Evolutionary conservation across 2,888 invertebrate genomes (phyloP), one percentile per base, ranked within the genome.

Genomic region (Pseudococcus longispinus): DNA sequence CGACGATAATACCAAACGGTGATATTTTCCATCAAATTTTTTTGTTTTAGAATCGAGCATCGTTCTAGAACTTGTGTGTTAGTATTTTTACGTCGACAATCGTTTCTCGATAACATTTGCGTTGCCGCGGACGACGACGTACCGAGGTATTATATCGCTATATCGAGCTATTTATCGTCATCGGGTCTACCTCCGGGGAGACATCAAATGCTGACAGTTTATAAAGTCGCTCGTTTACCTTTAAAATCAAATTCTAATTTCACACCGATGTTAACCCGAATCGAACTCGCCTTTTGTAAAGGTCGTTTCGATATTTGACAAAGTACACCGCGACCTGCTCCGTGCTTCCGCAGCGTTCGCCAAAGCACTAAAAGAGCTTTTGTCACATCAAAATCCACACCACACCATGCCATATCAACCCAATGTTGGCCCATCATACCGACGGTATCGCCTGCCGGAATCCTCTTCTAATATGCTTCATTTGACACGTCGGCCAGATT

Each of bases 221-320:
- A 70, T 70, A 70, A 70, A 70, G 70, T 70, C 70, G 70, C 70
- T 70, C 70, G 70, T 70, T 70, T 70, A 70, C 70, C 70, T 70
- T 70, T 32, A 70, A 70, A 70, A 70, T 70, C 70, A 70, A 70
- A 70, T 70, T 70, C 70, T 70, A 70, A 70, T 70, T 70, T 29
- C 70, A 70, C 70, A 70, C 29, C 70, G 29, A 70, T 70, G 70
- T 70, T 70, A 70, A 70, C 70, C 70, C 70, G 70, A 70, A 70
- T 32, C 70, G 26, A 29, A 29, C 29, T 32, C 29, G 11, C 29
- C 70, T 70, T 70, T 70, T 70, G 70, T 70, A 18, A 29, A 70
- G 70, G 70, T 70, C 32, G 70, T 29, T 70, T 70, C 70, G 70
- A 70, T 70, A 70, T 70, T 70, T 70, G 32, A 70, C 70, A 70